Evolutionary conservation across 2,113 vertebrate species (phyloP).

Genomic region (Microtus ochrogaster): DNA sequence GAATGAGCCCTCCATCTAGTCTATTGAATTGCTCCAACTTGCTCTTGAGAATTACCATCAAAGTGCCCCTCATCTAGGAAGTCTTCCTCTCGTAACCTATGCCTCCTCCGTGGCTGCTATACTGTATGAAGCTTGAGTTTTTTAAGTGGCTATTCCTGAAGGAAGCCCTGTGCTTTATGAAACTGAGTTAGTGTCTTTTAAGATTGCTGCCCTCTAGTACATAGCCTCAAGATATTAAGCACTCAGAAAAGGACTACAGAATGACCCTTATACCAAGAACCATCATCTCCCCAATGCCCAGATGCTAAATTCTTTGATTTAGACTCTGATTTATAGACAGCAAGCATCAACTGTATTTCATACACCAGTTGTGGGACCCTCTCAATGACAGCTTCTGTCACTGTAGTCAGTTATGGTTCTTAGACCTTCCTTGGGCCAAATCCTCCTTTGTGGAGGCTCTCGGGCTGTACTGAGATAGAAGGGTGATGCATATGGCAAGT

Average conservation of each 20-base stretch:
- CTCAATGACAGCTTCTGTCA: not conserved
- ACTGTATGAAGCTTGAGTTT: not conserved
- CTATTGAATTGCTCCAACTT: not conserved
- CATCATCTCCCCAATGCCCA: not conserved
- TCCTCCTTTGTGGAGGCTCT: not conserved
- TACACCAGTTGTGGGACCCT: not conserved
- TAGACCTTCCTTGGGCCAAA: not conserved
- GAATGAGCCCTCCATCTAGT: not conserved
- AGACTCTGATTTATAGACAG: not conserved
- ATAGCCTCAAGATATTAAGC: not conserved
- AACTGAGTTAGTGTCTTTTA: not conserved
- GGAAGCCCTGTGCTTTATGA: not conserved
- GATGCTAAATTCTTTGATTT: constrained; percentile 33
- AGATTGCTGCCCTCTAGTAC: not conserved
- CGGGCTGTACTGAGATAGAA: not conserved
- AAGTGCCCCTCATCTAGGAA: not conserved
- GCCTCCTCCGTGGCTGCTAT: not conserved
- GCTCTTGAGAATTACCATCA: not conserved
- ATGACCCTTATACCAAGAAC: not conserved
- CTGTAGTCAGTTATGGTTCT: not conserved
- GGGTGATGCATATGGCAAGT: not conserved
- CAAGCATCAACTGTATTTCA: not conserved
- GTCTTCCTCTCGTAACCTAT: not conserved
- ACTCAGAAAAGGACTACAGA: not conserved
- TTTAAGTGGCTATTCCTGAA: not conserved